These are phyloP conservation scores for Cyanoramphus novaezelandiae DNA, from an alignment of 2,113 vertebrate genomes.

Conservation along the genomic window DNA sequence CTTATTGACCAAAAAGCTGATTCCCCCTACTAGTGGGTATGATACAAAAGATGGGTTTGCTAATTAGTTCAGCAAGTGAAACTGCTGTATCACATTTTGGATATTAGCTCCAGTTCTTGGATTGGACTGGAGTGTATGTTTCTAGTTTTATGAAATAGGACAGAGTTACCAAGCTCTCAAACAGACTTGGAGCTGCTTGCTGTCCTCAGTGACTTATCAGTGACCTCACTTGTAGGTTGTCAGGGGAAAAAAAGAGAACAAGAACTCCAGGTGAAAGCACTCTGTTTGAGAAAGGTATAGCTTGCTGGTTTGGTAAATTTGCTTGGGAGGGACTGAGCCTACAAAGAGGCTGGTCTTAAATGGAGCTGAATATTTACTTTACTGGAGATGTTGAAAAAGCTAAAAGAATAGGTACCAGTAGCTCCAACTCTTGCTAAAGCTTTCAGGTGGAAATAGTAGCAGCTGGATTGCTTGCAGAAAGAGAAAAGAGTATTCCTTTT, in stretches of 20 bases:
- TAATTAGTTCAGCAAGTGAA: not conserved
- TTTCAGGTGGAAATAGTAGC: not conserved
- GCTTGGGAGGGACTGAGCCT: not conserved
- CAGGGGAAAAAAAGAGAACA: not conserved
- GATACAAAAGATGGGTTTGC: not conserved
- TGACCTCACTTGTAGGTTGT: not conserved
- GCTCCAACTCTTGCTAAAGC: not conserved
- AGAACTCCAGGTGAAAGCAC: not conserved
- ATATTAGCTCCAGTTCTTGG: not conserved
- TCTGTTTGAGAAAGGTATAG: not conserved
- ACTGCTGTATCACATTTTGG: not conserved
- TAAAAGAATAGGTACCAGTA: not conserved
- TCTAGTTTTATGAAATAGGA: not conserved
- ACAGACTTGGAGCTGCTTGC: not conserved
- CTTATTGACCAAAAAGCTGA: not conserved
- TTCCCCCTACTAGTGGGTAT: not conserved
- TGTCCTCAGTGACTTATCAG: not conserved
- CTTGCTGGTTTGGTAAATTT: not conserved
- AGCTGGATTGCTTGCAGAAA: not conserved
- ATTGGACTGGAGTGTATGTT: not conserved
- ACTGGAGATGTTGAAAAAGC: not conserved
- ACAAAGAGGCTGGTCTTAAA: not conserved
- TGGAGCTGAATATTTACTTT: not conserved
- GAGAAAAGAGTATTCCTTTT: not conserved
- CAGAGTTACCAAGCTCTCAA: not conserved